phyloP scores from a whole-genome alignment of 1,140 invertebrate genomes.

The Ostrea edulis region DNA sequence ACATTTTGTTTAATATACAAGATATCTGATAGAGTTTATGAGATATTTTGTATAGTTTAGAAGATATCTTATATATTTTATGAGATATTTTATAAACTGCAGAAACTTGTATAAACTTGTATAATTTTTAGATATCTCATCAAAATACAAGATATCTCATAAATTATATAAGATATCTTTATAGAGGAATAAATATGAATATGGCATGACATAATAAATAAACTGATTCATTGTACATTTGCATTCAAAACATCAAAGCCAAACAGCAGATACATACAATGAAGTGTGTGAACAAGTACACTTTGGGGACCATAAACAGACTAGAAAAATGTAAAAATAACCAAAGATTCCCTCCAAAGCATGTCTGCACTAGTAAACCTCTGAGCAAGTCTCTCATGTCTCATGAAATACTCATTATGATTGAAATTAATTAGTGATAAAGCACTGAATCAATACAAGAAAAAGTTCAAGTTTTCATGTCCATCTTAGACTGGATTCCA shows the following conservation, averaged over 20 bases:
- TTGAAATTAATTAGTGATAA: neutral
- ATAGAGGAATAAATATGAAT: too few relatives aligned
- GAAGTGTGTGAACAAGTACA: neutral
- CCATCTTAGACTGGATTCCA: neutral
- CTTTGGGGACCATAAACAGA: neutral
- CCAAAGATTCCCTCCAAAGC: neutral
- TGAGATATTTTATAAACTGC: too few relatives aligned
- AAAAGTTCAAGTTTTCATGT: neutral
- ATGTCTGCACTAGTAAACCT: neutral
- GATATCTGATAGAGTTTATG: too few relatives aligned
- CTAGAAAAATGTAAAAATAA: neutral
- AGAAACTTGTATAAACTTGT: too few relatives aligned
- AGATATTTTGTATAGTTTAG: too few relatives aligned
- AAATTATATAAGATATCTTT: too few relatives aligned
- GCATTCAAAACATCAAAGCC: neutral
- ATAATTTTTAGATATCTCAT: too few relatives aligned
- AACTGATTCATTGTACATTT: too few relatives aligned
- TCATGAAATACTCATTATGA: neutral
- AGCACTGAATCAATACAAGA: neutral
- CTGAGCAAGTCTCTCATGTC: neutral
- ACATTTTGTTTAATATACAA: too few relatives aligned
- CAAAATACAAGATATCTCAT: too few relatives aligned
- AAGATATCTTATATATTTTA: too few relatives aligned
- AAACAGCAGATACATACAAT: neutral
- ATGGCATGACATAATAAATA: too few relatives aligned